Conservation (phyloP, 2,113 vertebrate genomes). For the Desmodus rotundus region DNA sequence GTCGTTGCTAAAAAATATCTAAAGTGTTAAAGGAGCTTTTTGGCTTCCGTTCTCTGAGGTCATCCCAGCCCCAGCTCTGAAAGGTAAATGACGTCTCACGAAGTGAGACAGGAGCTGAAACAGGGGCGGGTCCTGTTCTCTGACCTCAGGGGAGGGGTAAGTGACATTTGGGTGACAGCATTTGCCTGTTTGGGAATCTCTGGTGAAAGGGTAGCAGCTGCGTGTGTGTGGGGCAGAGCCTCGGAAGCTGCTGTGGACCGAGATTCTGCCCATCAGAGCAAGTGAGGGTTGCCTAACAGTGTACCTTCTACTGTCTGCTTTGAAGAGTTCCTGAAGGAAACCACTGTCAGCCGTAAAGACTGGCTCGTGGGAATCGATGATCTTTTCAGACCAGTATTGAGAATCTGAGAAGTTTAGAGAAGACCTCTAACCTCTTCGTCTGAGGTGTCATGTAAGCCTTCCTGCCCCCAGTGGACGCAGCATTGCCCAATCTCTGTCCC, state of each 20-base stretch:
- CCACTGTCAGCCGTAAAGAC: neutral
- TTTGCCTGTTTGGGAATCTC: neutral
- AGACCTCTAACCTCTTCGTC: neutral
- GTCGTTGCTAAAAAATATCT: neutral
- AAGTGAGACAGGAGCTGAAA: neutral
- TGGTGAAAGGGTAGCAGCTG: neutral
- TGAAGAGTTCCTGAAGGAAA: neutral
- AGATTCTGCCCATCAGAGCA: neutral
- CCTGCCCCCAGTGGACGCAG: neutral
- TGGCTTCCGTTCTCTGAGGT: neutral
- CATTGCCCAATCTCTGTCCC: neutral
- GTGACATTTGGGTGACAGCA: rapidly evolving
- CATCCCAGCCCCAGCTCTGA: neutral
- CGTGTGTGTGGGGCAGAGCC: neutral
- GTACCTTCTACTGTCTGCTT: neutral
- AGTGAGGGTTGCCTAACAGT: neutral
- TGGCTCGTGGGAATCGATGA: neutral
- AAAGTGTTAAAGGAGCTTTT: neutral
- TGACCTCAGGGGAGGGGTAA: neutral
- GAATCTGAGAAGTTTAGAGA: neutral
- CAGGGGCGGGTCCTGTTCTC: neutral
- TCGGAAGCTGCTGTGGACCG: neutral
- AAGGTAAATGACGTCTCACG: neutral
- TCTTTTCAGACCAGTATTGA: neutral
- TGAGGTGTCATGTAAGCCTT: neutral